Evolutionary conservation across 2,113 vertebrate species (phyloP).

Genomic region (Alosa alosa): DNA sequence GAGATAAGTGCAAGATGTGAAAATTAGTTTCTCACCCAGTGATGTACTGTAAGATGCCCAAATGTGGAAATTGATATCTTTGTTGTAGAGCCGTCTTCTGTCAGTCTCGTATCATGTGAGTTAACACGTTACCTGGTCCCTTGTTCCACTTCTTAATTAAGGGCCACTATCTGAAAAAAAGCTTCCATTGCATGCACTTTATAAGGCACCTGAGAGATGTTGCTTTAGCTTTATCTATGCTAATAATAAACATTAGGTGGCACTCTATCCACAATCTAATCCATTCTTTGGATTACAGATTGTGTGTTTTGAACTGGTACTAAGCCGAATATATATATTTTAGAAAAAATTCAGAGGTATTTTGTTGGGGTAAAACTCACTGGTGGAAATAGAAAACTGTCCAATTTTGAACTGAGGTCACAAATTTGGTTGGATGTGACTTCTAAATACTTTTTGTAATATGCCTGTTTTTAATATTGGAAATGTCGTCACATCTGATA

Average conservation of each 20-base stretch:
- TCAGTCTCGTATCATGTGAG: not conserved
- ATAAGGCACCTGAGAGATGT: not conserved
- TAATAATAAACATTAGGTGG: not conserved
- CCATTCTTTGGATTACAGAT: not conserved
- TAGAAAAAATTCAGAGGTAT: not conserved
- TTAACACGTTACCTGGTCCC: not conserved
- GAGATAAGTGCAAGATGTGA: not conserved
- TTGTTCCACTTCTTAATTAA: not conserved
- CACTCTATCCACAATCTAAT: not conserved
- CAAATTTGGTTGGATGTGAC: too few species aligned
- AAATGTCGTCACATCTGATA: not conserved
- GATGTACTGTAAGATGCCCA: not conserved
- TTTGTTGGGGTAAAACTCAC: too few species aligned
- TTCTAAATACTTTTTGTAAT: too few species aligned
- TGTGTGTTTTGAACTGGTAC: not conserved
- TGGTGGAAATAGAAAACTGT: not conserved
- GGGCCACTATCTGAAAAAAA: too few species aligned
- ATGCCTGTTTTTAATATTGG: too few species aligned
- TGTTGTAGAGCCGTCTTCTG: too few species aligned
- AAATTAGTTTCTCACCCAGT: not conserved
- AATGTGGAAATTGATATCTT: not conserved
- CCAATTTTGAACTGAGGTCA: not conserved
- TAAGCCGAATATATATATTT: not conserved
- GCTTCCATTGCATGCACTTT: too few species aligned
- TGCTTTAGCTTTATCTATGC: not conserved